These are phyloP conservation scores for Perithous albicinctus DNA, from an alignment of 2,888 invertebrate genomes.

Conservation along the genomic window DNA sequence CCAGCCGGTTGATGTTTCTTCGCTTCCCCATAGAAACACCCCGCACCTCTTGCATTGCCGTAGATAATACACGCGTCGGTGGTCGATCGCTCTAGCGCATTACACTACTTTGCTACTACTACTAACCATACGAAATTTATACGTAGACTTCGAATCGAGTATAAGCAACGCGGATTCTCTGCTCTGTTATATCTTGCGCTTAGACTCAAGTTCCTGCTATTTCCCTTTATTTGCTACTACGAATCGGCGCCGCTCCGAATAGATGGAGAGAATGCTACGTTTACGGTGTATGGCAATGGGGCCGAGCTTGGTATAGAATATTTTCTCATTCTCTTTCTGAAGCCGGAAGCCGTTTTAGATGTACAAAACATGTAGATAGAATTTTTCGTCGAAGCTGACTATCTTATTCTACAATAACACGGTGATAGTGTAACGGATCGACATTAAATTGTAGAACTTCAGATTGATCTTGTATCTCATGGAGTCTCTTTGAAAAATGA, in stretches of 20 bases:
- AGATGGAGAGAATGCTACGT: conserved; percentile 46
- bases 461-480: neutral
- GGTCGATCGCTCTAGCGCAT: conserved; percentile 47
- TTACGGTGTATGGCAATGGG: conserved; percentile 40
- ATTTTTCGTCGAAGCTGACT: neutral
- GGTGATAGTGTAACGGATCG: neutral
- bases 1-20: neutral
- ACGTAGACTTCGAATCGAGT: conserved; percentile 12
- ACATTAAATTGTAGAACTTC: neutral
- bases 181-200: conserved; percentile 8
- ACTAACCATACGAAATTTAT: conserved; percentile 27
- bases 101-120: conserved; percentile 40
- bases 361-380: neutral
- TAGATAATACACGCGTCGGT: conserved; percentile 56
- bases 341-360: conserved; percentile 18
- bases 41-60: conserved; percentile 17
- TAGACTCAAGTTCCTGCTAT: conserved; percentile 35
- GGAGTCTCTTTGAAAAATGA: neutral
- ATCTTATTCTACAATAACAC: neutral
- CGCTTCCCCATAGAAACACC: conserved; percentile 12
- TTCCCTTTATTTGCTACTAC: conserved; percentile 44
- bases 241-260: conserved; percentile 38
- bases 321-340: conserved; percentile 20
- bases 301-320: neutral
- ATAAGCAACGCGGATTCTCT: neutral